A percentile compares a stretch with the other conserved stretches of the same genome.
Evolutionary conservation across 2,113 vertebrate species (phyloP).

Genomic region (Thomomys bottae): DNA sequence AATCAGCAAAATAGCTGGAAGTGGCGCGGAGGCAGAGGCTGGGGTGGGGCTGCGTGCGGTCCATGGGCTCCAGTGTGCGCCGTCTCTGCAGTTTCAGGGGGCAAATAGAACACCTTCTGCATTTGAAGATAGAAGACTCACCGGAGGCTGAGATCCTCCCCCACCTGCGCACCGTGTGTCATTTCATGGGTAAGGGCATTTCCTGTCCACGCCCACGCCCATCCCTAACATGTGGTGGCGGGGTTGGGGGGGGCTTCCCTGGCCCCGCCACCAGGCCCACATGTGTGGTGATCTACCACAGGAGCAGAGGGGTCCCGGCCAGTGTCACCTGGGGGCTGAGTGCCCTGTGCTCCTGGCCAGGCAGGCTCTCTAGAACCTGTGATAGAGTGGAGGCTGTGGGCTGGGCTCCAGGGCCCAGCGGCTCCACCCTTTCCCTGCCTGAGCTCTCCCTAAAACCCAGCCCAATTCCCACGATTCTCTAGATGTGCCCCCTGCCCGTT

Average conservation of each 20-base stretch:
- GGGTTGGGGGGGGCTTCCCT: no score
- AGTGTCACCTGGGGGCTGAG: neutral
- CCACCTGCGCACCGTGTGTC: conserved; percentile 84
- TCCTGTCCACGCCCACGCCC: neutral
- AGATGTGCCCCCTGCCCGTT: neutral
- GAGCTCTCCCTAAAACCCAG: neutral
- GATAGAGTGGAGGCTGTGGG: neutral
- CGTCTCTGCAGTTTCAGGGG: conserved; percentile 78
- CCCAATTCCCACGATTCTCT: neutral
- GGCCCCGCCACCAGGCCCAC: neutral
- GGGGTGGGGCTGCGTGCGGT: neutral
- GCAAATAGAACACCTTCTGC: conserved; percentile 64
- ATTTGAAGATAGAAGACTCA: conserved; percentile 86
- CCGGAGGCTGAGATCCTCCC: conserved; percentile 78
- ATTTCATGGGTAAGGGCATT: conserved; percentile 89
- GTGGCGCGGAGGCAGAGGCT: accelerated
- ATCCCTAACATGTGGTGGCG: neutral
- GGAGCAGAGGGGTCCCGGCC: neutral
- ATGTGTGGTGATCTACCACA: neutral
- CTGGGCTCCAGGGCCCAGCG: neutral
- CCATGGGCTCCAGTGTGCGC: neutral
- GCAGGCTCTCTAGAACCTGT: neutral
- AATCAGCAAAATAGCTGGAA: no score
- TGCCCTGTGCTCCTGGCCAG: accelerated
- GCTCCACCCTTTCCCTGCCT: neutral